Conservation (phyloP, 2,797 vertebrate genomes). For the Tadarida brasiliensis region DNA sequence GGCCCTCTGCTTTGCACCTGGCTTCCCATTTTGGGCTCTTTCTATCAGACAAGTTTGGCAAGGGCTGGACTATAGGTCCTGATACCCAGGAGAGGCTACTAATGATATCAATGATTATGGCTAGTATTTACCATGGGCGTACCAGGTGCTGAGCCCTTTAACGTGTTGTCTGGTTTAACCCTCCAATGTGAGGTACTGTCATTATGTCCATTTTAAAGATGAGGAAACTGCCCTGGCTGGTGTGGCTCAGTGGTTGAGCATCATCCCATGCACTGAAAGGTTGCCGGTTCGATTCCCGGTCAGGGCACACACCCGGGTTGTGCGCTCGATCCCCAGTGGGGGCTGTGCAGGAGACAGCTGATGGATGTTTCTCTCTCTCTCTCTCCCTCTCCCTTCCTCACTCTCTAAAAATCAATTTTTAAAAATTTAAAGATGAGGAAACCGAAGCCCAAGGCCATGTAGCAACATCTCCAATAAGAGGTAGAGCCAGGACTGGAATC, state of each 20-base stretch:
- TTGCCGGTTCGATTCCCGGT: too few relatives aligned
- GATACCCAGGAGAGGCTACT: neutral
- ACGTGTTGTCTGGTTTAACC: neutral
- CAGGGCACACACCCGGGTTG: too few relatives aligned
- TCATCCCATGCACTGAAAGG: too few relatives aligned
- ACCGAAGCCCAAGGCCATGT: neutral
- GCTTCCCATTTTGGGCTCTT: neutral
- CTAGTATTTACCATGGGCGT: accelerated
- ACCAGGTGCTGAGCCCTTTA: accelerated
- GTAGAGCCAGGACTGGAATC: neutral
- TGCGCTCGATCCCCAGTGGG: too few relatives aligned
- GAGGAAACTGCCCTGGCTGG: neutral
- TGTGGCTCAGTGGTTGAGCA: too few relatives aligned
- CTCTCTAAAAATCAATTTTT: too few relatives aligned
- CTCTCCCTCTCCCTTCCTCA: too few relatives aligned
- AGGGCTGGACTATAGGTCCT: neutral
- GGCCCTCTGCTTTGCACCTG: neutral
- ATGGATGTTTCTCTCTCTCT: too few relatives aligned
- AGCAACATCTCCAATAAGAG: neutral
- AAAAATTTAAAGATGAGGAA: neutral
- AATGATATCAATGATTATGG: accelerated
- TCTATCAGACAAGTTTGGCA: too few relatives aligned
- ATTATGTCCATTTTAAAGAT: neutral
- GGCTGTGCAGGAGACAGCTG: too few relatives aligned
- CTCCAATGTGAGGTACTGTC: neutral